A percentile compares a stretch with the other conserved stretches of the same genome.
Conservation (phyloP, 2,797 vertebrate genomes). For the Acridotheres tristis region DNA sequence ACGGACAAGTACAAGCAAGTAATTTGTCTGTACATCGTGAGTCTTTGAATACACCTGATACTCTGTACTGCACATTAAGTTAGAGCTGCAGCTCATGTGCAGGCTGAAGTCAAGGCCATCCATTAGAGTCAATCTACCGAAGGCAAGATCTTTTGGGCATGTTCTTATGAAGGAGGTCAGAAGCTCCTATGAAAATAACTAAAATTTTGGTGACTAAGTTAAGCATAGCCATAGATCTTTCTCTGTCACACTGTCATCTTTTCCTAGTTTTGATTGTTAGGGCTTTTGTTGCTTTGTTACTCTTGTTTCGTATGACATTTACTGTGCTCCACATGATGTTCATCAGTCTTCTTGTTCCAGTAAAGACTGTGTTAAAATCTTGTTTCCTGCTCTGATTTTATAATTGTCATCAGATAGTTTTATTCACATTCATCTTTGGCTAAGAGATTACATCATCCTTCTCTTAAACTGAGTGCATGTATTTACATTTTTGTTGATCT, state of each 20-base stretch:
- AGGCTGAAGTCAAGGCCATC: background rate
- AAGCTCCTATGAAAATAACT: background rate
- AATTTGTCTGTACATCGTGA: background rate
- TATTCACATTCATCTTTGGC: background rate
- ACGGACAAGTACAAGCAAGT: background rate
- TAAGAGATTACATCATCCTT: background rate
- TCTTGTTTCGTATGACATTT: background rate
- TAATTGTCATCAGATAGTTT: background rate
- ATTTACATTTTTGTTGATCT: constrained; percentile 38
- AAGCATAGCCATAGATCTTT: background rate
- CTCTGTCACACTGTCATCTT: background rate
- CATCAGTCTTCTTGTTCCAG: background rate
- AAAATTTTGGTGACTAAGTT: background rate
- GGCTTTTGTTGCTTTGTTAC: background rate
- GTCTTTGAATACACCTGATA: background rate
- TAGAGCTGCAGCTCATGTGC: background rate
- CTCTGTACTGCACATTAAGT: background rate
- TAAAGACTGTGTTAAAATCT: background rate
- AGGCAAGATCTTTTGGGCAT: background rate
- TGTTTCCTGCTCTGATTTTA: background rate
- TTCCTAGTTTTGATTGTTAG: background rate
- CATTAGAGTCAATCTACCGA: background rate
- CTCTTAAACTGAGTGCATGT: background rate
- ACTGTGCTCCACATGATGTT: background rate
- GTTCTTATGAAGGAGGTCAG: background rate